Evolutionary conservation across 2,113 vertebrate species (phyloP).

Genomic region (Isurus oxyrinchus): DNA sequence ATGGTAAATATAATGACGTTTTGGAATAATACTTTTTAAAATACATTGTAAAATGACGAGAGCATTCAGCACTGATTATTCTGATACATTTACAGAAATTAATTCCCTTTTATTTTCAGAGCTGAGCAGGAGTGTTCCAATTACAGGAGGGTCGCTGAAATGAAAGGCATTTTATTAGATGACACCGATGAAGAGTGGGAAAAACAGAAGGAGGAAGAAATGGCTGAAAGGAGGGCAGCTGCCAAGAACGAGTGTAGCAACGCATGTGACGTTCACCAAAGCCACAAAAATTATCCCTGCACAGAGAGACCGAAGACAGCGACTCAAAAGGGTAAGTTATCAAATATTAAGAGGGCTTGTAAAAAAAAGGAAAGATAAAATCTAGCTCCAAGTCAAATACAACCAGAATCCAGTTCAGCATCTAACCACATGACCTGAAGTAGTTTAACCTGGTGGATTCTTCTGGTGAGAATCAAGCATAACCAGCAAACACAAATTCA

Average conservation of each 20-base stretch:
- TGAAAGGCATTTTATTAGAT: slow-evolving; percentile 58
- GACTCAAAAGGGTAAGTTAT: not conserved
- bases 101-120: slow-evolving; percentile 52
- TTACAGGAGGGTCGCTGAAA: slow-evolving; percentile 49
- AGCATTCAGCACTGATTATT: not conserved
- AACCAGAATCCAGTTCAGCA: not conserved
- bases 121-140: slow-evolving; percentile 64
- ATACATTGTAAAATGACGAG: not conserved
- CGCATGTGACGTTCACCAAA: not conserved
- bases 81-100: not conserved
- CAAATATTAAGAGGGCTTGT: not conserved
- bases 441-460: not conserved
- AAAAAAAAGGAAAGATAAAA: slow-evolving; percentile 15
- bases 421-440: not conserved
- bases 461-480: not conserved
- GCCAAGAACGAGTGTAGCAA: not conserved
- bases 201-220: slow-evolving; percentile 51
- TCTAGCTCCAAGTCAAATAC: not conserved
- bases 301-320: not conserved
- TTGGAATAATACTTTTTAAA: not conserved
- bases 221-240: slow-evolving; percentile 42
- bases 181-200: slow-evolving; percentile 75
- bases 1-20: not conserved
- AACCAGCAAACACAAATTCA: not conserved
- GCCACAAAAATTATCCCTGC: not conserved